These are phyloP conservation scores for Cerastis rubricosa DNA, from an alignment of 2,888 invertebrate species.

Conservation along the genomic window DNA sequence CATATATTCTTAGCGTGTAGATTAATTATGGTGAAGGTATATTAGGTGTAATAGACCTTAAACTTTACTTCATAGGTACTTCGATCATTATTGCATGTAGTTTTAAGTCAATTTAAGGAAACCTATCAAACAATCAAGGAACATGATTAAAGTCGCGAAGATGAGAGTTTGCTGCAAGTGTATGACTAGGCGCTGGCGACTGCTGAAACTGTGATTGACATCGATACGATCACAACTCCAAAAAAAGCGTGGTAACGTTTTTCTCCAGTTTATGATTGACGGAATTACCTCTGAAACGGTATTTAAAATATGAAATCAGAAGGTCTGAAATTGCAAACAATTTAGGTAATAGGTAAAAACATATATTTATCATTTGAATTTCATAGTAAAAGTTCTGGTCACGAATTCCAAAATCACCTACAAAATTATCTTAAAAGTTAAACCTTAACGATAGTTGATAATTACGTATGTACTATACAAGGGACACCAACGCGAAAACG, in stretches of 20 bases:
- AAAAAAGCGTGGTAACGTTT: neutral
- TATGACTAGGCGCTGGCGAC: slow-evolving; percentile 45
- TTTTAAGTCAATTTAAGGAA: neutral
- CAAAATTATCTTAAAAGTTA: neutral
- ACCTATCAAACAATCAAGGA: neutral
- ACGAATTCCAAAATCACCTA: too few species aligned
- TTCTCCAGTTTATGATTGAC: neutral
- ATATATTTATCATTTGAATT: neutral
- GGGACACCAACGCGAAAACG: too few species aligned
- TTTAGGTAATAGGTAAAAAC: neutral
- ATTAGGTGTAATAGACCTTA: too few species aligned
- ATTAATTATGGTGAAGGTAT: neutral
- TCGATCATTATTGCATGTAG: neutral
- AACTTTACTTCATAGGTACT: neutral
- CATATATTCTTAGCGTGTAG: too few species aligned
- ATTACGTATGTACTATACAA: neutral
- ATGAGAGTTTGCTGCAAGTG: slow-evolving; percentile 41
- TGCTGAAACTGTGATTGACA: neutral
- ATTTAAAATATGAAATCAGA: neutral
- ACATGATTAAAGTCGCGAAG: slow-evolving; percentile 23
- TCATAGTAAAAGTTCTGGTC: neutral
- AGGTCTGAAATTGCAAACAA: too few species aligned
- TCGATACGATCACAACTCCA: neutral
- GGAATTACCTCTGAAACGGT: neutral
- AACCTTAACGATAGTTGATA: neutral